Conservation (phyloP, 2,797 vertebrate species). For the Rhinophrynus dorsalis region DNA sequence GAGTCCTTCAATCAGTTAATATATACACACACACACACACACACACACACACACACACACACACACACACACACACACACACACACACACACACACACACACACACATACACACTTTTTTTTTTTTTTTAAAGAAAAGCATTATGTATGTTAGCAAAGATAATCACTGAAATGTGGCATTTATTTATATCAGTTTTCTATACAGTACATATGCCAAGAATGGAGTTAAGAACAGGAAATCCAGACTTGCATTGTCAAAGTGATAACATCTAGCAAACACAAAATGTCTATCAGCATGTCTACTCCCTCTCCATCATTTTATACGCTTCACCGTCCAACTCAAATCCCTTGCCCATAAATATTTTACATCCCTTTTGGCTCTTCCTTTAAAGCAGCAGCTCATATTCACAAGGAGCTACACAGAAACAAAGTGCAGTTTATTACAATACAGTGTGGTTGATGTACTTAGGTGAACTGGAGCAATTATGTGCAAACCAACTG, state of each 20-base stretch:
- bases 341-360: not conserved
- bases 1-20: too few relatives aligned
- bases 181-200: constrained; percentile 19
- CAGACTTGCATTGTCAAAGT: constrained; percentile 5
- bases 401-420: not conserved
- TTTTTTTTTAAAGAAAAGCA: too few relatives aligned
- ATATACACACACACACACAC: too few relatives aligned
- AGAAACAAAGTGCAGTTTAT: not conserved
- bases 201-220: constrained; percentile 1
- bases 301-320: not conserved
- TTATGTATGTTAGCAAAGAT: too few relatives aligned
- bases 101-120: too few relatives aligned
- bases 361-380: not conserved
- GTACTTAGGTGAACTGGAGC: too few relatives aligned
- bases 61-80: too few relatives aligned
- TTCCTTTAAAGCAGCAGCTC: not conserved
- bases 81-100: too few relatives aligned
- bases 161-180: constrained; percentile 15
- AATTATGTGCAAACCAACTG: too few relatives aligned
- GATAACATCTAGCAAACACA: constrained; percentile 25
- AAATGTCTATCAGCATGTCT: constrained; percentile 16
- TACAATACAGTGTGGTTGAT: not conserved
- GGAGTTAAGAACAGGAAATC: constrained; percentile 24
- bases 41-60: too few relatives aligned
- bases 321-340: not conserved